Evolutionary conservation across 2,113 vertebrate species (phyloP).

Genomic region (Isurus oxyrinchus): DNA sequence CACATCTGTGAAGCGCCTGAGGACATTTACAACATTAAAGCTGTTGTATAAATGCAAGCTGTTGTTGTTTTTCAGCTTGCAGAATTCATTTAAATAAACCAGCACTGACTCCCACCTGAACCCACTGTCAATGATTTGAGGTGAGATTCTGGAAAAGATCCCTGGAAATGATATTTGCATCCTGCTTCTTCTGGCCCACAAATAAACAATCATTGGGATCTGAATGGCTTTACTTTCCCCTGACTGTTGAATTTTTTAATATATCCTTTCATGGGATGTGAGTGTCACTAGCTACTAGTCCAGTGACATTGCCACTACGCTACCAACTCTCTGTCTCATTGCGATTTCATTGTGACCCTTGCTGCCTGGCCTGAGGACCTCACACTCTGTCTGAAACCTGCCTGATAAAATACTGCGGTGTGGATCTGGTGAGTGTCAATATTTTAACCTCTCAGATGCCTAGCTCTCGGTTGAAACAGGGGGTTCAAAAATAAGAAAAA

Average conservation of each 20-base stretch:
- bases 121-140: neutral
- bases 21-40: too few species aligned
- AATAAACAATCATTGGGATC: neutral
- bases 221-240: neutral
- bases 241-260: neutral
- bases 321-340: too few species aligned
- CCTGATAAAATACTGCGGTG: too few species aligned
- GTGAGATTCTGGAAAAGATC: neutral
- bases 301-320: too few species aligned
- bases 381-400: neutral
- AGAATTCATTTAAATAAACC: neutral
- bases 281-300: too few species aligned
- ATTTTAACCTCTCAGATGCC: neutral
- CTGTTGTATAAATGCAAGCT: too few species aligned
- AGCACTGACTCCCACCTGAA: neutral
- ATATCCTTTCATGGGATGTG: too few species aligned
- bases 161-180: neutral
- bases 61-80: too few species aligned
- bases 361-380: neutral
- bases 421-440: neutral
- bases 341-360: neutral
- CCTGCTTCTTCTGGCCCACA: neutral
- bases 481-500: neutral
- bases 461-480: neutral
- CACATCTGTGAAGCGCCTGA: too few species aligned